Evolutionary conservation across 2,113 vertebrate genomes (phyloP), one percentile per base, ranked within the genome.

Genomic region (Siniperca chuatsi): DNA sequence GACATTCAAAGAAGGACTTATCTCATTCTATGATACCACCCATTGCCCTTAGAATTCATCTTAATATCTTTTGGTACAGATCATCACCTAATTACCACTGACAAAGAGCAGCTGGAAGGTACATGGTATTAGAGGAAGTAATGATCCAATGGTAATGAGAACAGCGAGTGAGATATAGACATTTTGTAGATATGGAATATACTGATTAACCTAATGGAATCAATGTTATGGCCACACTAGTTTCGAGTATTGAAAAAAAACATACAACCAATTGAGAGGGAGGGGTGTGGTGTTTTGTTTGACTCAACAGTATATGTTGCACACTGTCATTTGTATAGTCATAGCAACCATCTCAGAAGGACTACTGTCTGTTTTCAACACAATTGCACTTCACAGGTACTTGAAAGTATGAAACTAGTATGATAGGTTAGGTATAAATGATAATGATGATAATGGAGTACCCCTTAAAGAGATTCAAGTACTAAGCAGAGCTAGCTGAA

Each of bases 91-190:
- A 94, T 94, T 95, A 93, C 79, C 75, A 79, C 61, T 78, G 85
- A 94, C 90, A 94, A 90, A 92, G 91, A 91, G 82, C 79, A 84
- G 88, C 93, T 89, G 87, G 87, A 89, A 94, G 92, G 90, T 93
- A 86, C 92, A 82, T 86, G 88, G 82, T 84, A 92, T 94, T 95
- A 92, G 75, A 75, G 82, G 87, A 85, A 84, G 91, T 90, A 96
- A 95, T 93, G 93, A 94, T 89, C 90, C 92, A 89, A 48, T 79
- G 66, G 84, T 92, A 94, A 94, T 93, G 90, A 90, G 88, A 91
- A 68, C 48, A 75, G 83, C 62, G 48, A 85, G 75, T 65, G 67
- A 90, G 82, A 82, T 86, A 82, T 86, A 79, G 78, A 88, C 78
- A 88, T 83, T 87, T 81, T 85, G 77, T 78, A 85, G 82, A 86